phyloP scores from a whole-genome alignment of 1,140 invertebrate genomes.

The Bombus picipes region DNA sequence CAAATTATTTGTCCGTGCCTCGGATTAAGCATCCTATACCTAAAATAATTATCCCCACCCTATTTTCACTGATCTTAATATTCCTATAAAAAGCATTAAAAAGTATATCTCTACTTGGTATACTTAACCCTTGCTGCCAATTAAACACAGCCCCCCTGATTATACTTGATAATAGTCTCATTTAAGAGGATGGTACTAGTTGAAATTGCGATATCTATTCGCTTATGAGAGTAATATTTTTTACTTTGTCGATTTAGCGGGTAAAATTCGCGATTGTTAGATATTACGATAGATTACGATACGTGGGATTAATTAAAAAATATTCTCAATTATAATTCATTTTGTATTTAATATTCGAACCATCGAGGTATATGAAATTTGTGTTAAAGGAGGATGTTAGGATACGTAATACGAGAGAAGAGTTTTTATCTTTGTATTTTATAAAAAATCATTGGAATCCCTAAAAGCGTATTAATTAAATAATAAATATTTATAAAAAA shows the following conservation, averaged over 20 bases:
- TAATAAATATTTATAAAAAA: too few relatives aligned
- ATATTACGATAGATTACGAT: not conserved
- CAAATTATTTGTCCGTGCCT: conserved; percentile 70
- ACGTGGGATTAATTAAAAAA: too few relatives aligned
- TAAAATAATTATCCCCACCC: conserved; percentile 69
- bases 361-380: too few relatives aligned
- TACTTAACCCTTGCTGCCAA: conserved; percentile 27
- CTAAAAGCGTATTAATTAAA: too few relatives aligned
- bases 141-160: conserved; percentile 11
- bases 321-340: too few relatives aligned
- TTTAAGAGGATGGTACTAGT: not conserved
- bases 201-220: not conserved
- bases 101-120: not conserved
- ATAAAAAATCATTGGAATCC: not conserved
- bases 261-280: not conserved
- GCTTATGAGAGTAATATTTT: not conserved
- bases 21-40: conserved; percentile 63
- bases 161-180: not conserved
- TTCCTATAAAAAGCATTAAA: conserved; percentile 59
- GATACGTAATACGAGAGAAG: too few relatives aligned
- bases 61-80: conserved; percentile 63
- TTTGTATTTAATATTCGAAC: too few relatives aligned
- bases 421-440: too few relatives aligned
- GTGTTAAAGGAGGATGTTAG: too few relatives aligned
- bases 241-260: not conserved